Evolutionary conservation across 2,888 invertebrate genomes (phyloP).

Genomic region (Drosophila kuntzei): DNA sequence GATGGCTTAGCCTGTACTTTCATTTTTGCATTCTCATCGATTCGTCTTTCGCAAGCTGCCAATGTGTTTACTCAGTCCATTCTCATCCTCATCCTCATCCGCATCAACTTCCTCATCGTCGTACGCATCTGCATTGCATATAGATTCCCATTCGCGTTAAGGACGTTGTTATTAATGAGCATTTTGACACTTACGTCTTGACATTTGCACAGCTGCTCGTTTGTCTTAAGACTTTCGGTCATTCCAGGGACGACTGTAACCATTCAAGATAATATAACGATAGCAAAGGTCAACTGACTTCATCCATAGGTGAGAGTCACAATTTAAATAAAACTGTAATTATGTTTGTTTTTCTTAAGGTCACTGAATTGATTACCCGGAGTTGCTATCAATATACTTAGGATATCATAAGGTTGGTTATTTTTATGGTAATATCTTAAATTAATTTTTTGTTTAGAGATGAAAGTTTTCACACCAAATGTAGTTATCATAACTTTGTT

Average conservation of each 20-base stretch:
- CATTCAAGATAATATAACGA: constrained; percentile 31
- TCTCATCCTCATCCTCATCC: constrained; percentile 23
- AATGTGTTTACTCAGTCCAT: constrained; percentile 69
- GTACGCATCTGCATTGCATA: constrained; percentile 50
- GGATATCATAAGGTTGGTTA: constrained; percentile 1
- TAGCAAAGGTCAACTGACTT: constrained; percentile 66
- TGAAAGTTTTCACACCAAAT: neutral
- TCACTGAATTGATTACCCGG: constrained; percentile 28
- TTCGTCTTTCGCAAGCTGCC: constrained; percentile 72
- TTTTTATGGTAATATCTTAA: neutral
- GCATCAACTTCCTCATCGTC: constrained; percentile 20
- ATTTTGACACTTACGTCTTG: constrained; percentile 84
- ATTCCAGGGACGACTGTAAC: constrained; percentile 31
- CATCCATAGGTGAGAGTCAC: constrained; percentile 3
- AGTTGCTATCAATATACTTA: neutral
- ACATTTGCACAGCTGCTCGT: constrained; percentile 82
- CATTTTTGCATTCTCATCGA: constrained; percentile 84
- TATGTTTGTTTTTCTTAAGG: constrained; percentile 57
- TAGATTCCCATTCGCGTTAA: constrained; percentile 60
- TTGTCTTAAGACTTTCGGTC: constrained; percentile 65
- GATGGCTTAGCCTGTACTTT: constrained; percentile 66
- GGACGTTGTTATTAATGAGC: constrained; percentile 83
- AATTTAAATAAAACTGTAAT: constrained; percentile 74
- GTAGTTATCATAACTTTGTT: no score
- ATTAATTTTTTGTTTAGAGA: neutral